Conservation (phyloP, 2,113 vertebrate species). For the Mus spicilegus region DNA sequence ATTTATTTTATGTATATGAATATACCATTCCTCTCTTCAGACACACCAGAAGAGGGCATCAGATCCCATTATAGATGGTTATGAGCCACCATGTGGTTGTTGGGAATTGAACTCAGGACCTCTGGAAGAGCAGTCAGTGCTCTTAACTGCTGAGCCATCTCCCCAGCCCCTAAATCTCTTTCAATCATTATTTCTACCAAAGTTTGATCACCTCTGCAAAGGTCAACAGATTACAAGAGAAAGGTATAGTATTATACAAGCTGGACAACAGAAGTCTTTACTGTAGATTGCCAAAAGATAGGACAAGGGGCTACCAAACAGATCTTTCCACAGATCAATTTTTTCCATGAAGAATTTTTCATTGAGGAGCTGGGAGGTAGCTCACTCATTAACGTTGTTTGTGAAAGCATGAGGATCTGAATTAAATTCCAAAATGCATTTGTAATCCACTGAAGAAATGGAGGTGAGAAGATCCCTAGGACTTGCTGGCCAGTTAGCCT, state of each 20-base stretch:
- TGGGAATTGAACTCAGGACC: too few relatives aligned
- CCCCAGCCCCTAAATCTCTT: neutral
- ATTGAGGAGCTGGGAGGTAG: neutral
- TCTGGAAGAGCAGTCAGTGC: too few relatives aligned
- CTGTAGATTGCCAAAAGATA: neutral
- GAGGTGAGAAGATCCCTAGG: neutral
- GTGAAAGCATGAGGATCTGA: neutral
- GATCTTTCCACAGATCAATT: neutral
- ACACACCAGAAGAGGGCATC: too few relatives aligned
- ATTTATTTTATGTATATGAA: too few relatives aligned
- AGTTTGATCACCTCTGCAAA: slow-evolving; percentile 12
- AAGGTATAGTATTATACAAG: neutral
- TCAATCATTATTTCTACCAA: neutral
- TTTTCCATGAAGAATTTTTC: slow-evolving; percentile 24
- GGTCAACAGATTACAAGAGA: slow-evolving; percentile 7
- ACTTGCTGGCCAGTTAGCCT: neutral
- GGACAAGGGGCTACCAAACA: neutral
- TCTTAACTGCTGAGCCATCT: too few relatives aligned
- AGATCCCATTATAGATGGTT: too few relatives aligned
- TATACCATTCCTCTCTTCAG: too few relatives aligned
- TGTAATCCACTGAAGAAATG: neutral
- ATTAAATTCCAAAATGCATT: neutral
- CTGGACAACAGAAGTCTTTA: neutral
- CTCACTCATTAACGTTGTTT: neutral
- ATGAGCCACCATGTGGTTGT: too few relatives aligned